Evolutionary conservation across 2,797 vertebrate species (phyloP).

Genomic region (Urophycis tenuis): DNA sequence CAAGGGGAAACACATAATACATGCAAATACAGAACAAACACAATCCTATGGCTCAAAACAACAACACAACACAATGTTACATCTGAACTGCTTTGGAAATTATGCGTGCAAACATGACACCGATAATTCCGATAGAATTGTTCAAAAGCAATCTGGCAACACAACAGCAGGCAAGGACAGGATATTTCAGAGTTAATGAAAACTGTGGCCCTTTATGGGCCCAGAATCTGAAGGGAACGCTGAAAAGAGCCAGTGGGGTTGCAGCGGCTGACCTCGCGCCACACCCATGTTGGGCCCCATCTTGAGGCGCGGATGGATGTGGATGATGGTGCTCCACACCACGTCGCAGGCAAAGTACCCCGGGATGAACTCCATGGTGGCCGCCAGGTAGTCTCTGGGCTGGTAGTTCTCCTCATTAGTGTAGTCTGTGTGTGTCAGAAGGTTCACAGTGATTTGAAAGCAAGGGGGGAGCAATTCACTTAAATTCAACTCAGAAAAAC

Average conservation of each 20-base stretch:
- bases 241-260: not conserved
- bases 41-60: no score
- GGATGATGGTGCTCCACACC: slow-evolving; percentile 92
- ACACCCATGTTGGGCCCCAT: slow-evolving; percentile 98
- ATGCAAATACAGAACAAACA: no score
- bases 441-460: no score
- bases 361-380: slow-evolving; percentile 97
- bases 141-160: no score
- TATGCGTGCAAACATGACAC: not conserved
- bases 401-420: slow-evolving; percentile 88
- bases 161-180: no score
- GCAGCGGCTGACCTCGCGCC: slow-evolving; percentile 50
- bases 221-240: not conserved
- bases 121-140: no score
- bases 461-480: not conserved
- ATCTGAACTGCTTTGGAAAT: no score
- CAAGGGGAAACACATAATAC: no score
- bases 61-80: no score
- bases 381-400: slow-evolving; percentile 92
- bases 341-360: slow-evolving; percentile 94
- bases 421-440: slow-evolving; percentile 75
- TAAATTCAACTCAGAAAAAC: no score
- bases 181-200: not conserved
- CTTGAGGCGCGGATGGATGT: slow-evolving; percentile 94
- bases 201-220: not conserved